phyloP scores from a whole-genome alignment of 23 tunicate genomes.

The Diplosoma virens region DNA sequence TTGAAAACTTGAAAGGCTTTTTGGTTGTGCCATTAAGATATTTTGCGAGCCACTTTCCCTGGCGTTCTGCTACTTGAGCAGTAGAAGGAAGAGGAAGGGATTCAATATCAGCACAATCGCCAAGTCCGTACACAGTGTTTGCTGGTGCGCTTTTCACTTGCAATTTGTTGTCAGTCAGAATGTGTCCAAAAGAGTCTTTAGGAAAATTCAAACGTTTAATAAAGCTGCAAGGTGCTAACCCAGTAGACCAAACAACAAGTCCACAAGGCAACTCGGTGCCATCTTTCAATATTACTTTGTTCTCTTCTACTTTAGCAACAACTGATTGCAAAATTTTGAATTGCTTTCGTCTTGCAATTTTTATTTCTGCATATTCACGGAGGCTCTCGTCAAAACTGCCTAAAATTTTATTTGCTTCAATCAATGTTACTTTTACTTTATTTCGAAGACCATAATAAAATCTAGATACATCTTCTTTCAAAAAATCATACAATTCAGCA shows the following conservation, averaged over 20 bases:
- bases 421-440: constrained; percentile 71
- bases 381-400: constrained; percentile 70
- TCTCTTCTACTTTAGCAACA: constrained; percentile 54
- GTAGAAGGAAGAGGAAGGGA: constrained; percentile 66
- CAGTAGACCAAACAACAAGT: constrained; percentile 94
- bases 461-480: constrained; percentile 71
- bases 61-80: constrained; percentile 86
- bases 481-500: constrained; percentile 88
- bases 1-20: constrained; percentile 51
- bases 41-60: constrained; percentile 82
- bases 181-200: constrained; percentile 65
- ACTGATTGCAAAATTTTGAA: constrained; percentile 66
- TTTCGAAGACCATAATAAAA: constrained; percentile 49
- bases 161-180: constrained; percentile 54
- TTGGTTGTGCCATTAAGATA: constrained; percentile 60
- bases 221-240: constrained; percentile 74
- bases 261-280: constrained; percentile 78
- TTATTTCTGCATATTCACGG: constrained; percentile 83
- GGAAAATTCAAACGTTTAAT: constrained; percentile 35
- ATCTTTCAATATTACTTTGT: constrained; percentile 55
- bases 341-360: constrained; percentile 64
- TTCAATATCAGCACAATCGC: constrained; percentile 84
- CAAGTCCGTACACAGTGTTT: constrained; percentile 63
- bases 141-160: constrained; percentile 30
- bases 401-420: constrained; percentile 82